phyloP scores from a whole-genome alignment of 2,888 invertebrate genomes.

The Ecdyonurus torrentis region DNA sequence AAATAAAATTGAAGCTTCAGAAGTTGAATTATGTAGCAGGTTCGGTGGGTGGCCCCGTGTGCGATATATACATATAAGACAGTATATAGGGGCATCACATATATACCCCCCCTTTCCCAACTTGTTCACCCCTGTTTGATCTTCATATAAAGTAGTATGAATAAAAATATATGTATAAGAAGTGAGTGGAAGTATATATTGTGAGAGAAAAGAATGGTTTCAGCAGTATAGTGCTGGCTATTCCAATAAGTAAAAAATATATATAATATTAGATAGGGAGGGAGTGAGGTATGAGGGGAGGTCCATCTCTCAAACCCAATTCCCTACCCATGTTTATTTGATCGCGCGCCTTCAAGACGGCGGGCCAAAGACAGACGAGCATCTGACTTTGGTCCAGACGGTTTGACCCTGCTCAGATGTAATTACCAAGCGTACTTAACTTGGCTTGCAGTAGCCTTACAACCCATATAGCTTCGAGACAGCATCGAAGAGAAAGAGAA shows the following conservation, averaged over 20 bases:
- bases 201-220: neutral
- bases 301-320: neutral
- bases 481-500: neutral
- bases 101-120: slow-evolving; percentile 1
- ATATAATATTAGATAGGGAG: neutral
- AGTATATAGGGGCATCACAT: neutral
- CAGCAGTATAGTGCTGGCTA: neutral
- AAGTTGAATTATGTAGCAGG: slow-evolving; percentile 10
- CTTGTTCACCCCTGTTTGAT: neutral
- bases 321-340: slow-evolving; percentile 4
- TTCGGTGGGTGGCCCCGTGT: too few species aligned
- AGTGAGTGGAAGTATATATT: neutral
- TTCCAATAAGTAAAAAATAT: neutral
- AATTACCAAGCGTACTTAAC: neutral
- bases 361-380: neutral
- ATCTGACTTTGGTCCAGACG: neutral
- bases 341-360: neutral
- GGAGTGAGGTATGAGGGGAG: neutral
- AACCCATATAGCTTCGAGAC: neutral
- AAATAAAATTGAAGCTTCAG: slow-evolving; percentile 9
- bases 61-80: too few species aligned
- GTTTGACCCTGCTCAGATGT: neutral
- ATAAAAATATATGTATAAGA: neutral
- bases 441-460: neutral
- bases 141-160: neutral